phyloP scores from a whole-genome alignment of 2,888 invertebrate genomes.

The Myopa tessellatipennis region DNA sequence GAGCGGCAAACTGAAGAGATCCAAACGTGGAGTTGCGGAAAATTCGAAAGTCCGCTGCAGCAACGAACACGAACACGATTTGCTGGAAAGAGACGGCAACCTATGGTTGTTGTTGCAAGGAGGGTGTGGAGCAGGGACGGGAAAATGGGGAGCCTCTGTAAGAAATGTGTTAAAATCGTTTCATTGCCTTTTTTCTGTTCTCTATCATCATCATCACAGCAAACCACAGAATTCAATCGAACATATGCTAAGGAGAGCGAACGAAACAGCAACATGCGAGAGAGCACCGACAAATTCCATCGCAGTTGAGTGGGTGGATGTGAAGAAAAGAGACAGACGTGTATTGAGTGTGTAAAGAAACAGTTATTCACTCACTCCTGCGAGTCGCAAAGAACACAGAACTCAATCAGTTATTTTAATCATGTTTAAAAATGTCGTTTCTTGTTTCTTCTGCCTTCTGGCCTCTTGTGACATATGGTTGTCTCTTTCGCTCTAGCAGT shows the following conservation, averaged over 20 bases:
- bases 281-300: no score
- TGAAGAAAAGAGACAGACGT: conserved; percentile 21
- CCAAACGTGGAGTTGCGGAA: neutral
- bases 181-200: neutral
- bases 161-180: conserved; percentile 21
- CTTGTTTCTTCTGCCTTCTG: neutral
- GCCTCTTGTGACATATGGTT: neutral
- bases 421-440: conserved; percentile 49
- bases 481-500: conserved; percentile 47
- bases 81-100: neutral
- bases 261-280: conserved; percentile 41
- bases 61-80: neutral
- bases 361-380: neutral
- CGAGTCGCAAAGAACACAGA: neutral
- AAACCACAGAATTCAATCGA: conserved; percentile 14
- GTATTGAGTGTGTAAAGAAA: neutral
- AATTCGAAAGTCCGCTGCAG: conserved; percentile 18
- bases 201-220: neutral
- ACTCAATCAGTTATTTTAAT: neutral
- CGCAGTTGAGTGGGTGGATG: neutral
- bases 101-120: neutral
- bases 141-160: conserved; percentile 14
- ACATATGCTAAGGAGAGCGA: conserved; percentile 44
- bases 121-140: neutral
- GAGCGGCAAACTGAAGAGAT: conserved; percentile 11